Percentiles rank a stretch among this genome's conserved stretches.
Evolutionary conservation across 2,888 invertebrate genomes (phyloP).

Genomic region (Eupithecia centaureata): DNA sequence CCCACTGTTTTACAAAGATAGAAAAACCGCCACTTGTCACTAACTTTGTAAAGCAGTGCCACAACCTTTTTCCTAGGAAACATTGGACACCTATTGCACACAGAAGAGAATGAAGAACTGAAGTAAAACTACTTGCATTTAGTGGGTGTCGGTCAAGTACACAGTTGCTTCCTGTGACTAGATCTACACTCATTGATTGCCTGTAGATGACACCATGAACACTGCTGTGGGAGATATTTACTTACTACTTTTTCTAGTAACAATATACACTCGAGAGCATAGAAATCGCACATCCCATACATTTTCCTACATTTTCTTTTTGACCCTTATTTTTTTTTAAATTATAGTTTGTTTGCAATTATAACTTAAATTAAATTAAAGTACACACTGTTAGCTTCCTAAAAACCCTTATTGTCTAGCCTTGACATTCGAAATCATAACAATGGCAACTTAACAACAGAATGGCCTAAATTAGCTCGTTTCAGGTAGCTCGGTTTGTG

Average conservation of each 20-base stretch:
- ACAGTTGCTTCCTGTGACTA: constrained; percentile 89
- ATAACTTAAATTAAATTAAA: too few relatives aligned
- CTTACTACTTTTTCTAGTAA: not conserved
- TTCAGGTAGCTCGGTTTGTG: too few relatives aligned
- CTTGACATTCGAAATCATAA: too few relatives aligned
- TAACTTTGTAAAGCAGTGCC: not conserved
- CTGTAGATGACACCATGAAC: constrained; percentile 48
- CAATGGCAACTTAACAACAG: too few relatives aligned
- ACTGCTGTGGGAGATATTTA: not conserved
- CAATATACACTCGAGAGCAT: too few relatives aligned
- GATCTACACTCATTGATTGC: constrained; percentile 94
- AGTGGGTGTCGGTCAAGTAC: constrained; percentile 91
- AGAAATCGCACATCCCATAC: too few relatives aligned
- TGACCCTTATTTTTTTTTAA: too few relatives aligned
- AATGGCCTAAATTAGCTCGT: too few relatives aligned
- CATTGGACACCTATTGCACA: constrained; percentile 3
- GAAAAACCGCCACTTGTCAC: not conserved
- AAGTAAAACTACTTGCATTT: constrained; percentile 52
- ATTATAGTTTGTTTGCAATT: too few relatives aligned
- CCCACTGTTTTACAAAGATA: constrained; percentile 3
- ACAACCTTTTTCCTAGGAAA: not conserved
- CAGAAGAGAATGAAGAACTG: constrained; percentile 25
- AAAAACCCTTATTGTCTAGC: too few relatives aligned
- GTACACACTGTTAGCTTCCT: too few relatives aligned
- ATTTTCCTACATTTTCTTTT: too few relatives aligned